Conservation (phyloP, 1,140 invertebrate genomes). For the Ceratitis capitata region DNA sequence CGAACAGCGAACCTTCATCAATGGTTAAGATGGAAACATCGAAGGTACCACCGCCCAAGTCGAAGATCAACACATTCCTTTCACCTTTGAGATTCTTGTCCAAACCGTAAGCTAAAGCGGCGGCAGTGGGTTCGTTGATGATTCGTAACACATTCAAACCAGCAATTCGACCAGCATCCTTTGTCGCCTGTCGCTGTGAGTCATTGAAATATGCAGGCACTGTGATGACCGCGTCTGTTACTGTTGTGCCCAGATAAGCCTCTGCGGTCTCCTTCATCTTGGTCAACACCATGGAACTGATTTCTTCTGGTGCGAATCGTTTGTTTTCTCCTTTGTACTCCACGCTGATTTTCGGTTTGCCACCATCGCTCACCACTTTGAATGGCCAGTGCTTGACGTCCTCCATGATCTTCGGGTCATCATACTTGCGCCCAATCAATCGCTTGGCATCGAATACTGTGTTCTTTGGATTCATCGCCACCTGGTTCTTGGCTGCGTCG, state of each 20-base stretch:
- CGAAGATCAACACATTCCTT: constrained; percentile 17
- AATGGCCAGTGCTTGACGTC: constrained; percentile 84
- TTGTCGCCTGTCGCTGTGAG: constrained; percentile 74
- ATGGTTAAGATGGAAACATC: constrained; percentile 8
- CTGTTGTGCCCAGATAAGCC: constrained; percentile 76
- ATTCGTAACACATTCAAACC: constrained; percentile 78
- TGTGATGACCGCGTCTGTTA: constrained; percentile 73
- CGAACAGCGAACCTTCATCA: constrained; percentile 77
- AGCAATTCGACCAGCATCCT: constrained; percentile 74
- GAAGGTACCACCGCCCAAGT: constrained; percentile 10
- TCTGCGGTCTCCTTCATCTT: constrained; percentile 87
- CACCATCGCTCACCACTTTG: constrained; percentile 72
- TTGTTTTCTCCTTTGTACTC: constrained; percentile 80
- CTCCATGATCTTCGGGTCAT: constrained; percentile 77
- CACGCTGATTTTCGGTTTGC: constrained; percentile 77
- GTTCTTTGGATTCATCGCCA: constrained; percentile 62
- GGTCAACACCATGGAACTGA: constrained; percentile 80
- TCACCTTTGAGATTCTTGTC: constrained; percentile 66
- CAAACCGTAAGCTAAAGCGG: constrained; percentile 78
- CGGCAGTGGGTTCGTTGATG: constrained; percentile 70
- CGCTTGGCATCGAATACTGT: constrained; percentile 68
- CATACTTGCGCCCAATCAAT: constrained; percentile 74
- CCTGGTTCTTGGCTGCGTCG: constrained; percentile 84
- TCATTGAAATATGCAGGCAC: constrained; percentile 75
- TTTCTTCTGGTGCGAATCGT: constrained; percentile 79